A percentile compares a stretch with the other conserved stretches of the same genome.
phyloP scores from a whole-genome alignment of 2,888 invertebrate species.

The Napeogenes inachia region DNA sequence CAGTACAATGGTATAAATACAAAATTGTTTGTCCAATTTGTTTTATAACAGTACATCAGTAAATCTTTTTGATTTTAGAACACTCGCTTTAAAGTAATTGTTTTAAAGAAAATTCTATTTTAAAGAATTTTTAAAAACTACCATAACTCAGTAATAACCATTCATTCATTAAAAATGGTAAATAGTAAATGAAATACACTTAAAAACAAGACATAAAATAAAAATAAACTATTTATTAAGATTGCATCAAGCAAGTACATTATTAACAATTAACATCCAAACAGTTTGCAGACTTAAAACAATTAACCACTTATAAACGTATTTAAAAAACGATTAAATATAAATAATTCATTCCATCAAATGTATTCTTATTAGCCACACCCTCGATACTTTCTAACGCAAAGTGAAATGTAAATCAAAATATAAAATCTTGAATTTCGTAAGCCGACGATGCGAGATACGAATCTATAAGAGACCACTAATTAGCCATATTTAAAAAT shows the following conservation, averaged over 20 bases:
- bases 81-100: too few relatives aligned
- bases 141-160: too few relatives aligned
- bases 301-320: background rate
- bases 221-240: background rate
- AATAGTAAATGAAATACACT: background rate
- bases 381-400: background rate
- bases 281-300: background rate
- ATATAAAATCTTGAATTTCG: constrained; percentile 16
- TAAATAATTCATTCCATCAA: constrained; percentile 6
- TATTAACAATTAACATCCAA: background rate
- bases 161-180: too few relatives aligned
- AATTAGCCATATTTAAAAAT: constrained; percentile 31
- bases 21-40: background rate
- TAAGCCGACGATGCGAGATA: constrained; percentile 29
- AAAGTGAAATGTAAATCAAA: constrained; percentile 22
- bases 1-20: background rate
- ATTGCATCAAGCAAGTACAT: background rate
- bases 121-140: too few relatives aligned
- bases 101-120: too few relatives aligned
- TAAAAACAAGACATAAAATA: background rate
- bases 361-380: background rate
- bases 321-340: constrained; percentile 4
- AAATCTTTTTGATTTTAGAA: too few relatives aligned
- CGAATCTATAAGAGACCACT: constrained; percentile 28
- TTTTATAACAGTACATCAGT: too few relatives aligned